Evolutionary conservation across 2,888 invertebrate species (phyloP).

Genomic region (Hypomecis punctinalis): DNA sequence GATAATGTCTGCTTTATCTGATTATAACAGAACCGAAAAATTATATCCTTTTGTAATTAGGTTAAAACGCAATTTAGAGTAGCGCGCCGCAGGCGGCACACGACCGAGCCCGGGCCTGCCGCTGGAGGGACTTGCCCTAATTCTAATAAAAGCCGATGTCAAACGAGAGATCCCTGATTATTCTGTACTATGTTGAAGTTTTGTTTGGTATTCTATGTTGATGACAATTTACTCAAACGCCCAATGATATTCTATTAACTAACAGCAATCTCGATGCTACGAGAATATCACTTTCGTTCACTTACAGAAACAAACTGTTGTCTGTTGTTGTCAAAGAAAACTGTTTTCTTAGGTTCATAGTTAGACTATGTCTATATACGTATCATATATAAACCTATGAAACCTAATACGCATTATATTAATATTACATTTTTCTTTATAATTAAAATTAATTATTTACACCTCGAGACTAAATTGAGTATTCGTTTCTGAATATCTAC

Average conservation of each 20-base stretch:
- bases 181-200: slow-evolving; percentile 9
- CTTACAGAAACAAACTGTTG: too few relatives aligned
- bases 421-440: too few relatives aligned
- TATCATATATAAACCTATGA: too few relatives aligned
- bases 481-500: too few relatives aligned
- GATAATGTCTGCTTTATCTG: slow-evolving; percentile 80
- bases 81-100: slow-evolving; percentile 76
- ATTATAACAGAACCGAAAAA: slow-evolving; percentile 83
- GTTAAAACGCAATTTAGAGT: slow-evolving; percentile 84
- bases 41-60: slow-evolving; percentile 82
- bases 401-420: too few relatives aligned
- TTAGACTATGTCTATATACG: too few relatives aligned
- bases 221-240: neutral
- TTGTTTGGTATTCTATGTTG: neutral
- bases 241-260: too few relatives aligned
- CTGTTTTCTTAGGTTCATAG: too few relatives aligned
- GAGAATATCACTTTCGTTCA: too few relatives aligned
- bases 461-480: too few relatives aligned
- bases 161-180: slow-evolving; percentile 27
- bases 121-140: slow-evolving; percentile 33
- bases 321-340: too few relatives aligned
- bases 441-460: too few relatives aligned
- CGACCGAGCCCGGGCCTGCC: slow-evolving; percentile 57
- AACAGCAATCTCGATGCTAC: neutral
- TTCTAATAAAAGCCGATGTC: slow-evolving; percentile 35